A percentile compares a stretch with the other conserved stretches of the same genome.
These are phyloP conservation scores for Anthoscopus minutus DNA, from an alignment of 2,113 vertebrate genomes.

Conservation along the genomic window DNA sequence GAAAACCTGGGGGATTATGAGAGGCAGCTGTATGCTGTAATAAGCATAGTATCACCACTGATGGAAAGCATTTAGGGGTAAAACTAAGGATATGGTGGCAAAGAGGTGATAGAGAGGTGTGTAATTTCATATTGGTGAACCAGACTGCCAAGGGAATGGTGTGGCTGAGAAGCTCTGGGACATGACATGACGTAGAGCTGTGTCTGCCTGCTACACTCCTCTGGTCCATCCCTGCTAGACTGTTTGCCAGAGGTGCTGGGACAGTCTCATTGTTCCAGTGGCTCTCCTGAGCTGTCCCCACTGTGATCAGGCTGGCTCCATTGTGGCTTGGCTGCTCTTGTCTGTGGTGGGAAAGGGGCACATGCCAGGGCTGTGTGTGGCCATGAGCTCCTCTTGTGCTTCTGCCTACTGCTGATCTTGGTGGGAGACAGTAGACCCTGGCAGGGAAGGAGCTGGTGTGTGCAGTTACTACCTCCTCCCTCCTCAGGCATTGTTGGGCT, in stretches of 20 bases:
- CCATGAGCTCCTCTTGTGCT: background rate
- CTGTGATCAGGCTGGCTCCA: background rate
- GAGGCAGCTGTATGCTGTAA: background rate
- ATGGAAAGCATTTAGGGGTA: background rate
- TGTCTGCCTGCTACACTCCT: background rate
- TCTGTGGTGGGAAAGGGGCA: background rate
- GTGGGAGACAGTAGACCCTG: background rate
- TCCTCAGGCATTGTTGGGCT: background rate
- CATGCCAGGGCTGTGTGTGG: background rate
- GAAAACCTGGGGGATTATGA: background rate
- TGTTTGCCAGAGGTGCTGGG: background rate
- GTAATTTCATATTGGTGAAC: background rate
- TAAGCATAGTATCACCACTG: background rate
- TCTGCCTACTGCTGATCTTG: background rate
- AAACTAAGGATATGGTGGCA: background rate
- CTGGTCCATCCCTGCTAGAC: background rate
- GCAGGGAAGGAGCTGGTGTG: background rate
- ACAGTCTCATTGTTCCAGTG: background rate
- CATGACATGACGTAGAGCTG: accelerated
- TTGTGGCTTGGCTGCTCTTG: background rate
- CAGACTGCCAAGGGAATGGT: background rate
- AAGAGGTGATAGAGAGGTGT: background rate
- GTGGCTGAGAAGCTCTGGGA: background rate
- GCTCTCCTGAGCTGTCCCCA: background rate
- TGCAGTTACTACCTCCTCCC: background rate